Evolutionary conservation across 2,113 vertebrate species (phyloP), one percentile per base, ranked within the genome.

Genomic region (Eudyptes chrysolophus): DNA sequence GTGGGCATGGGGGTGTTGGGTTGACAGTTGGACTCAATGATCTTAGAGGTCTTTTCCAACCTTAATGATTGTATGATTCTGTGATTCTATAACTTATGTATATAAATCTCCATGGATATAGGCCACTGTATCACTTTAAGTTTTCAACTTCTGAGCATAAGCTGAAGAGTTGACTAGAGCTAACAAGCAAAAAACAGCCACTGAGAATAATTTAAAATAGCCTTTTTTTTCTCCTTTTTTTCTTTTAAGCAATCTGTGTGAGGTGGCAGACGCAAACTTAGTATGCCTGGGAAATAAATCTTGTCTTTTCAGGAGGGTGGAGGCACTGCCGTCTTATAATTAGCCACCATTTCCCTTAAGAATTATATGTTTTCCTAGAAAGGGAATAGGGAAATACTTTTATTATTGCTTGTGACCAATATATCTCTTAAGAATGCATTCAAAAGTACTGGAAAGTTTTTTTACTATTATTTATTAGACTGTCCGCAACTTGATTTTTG

Each of bases 181-280:
- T 61, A 75, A 51, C 32, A 84, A 75, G 40, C 13, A 42, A 38
- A 80, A 68, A 66, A 42, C 46, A 81, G 25, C 11, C 24, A 64
- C 30, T 0, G 1, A 83, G 46, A 76, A 36, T 13, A 79, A 34
- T 34, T 64, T 16, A 1, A 21, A 69, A 13, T 58, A 38, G 3
- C 11, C 1, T 27, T 36, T 46, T 46, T 13, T 22, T 7, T 6
- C 6, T 2, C 3, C 2, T 7, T 6, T 4, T 18, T n/a, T 16
- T 7, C 8, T 42, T 38, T 57, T 46, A 32, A 57, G 9, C 26
- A 81, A 29, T 34, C 7, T 55, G 2, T 40, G 3, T 70, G 51
- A 84, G 7, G 15, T 75, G 36, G n/a, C 17, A 75, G 44, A 48
- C 54, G 22, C 9, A 82, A 86, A 34, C 12, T 44, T 49, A n/a